These are phyloP conservation scores for Notothenia coriiceps DNA, from an alignment of 2,113 vertebrate species.

Conservation along the genomic window DNA sequence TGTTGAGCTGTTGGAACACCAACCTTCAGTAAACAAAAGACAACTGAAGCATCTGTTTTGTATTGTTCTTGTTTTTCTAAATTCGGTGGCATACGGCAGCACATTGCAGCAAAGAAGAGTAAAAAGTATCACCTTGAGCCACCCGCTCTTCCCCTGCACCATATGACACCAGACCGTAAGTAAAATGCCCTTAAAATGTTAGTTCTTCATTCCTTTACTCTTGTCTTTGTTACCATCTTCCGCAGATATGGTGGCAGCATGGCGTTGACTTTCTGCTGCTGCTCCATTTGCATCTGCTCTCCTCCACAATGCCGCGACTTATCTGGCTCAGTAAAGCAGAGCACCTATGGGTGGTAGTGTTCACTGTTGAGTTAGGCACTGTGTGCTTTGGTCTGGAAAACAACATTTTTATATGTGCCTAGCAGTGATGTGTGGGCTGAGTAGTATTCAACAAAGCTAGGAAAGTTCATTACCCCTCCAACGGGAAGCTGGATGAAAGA, in stretches of 20 bases:
- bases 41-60: background rate
- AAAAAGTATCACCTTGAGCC: background rate
- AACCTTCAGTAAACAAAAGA: background rate
- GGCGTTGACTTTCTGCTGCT: slow-evolving; percentile 40
- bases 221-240: slow-evolving; percentile 51
- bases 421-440: no score
- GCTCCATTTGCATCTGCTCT: slow-evolving; percentile 6
- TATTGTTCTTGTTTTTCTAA: background rate
- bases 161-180: slow-evolving; percentile 50
- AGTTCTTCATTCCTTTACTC: slow-evolving; percentile 3
- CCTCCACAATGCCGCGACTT: background rate
- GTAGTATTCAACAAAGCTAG: background rate
- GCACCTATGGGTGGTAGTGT: slow-evolving; percentile 62
- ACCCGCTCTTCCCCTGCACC: slow-evolving; percentile 17
- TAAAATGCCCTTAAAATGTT: slow-evolving; percentile 2
- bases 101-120: slow-evolving; percentile 2
- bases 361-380: background rate
- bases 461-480: no score
- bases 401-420: background rate
- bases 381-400: background rate
- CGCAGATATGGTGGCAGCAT: slow-evolving; percentile 39
- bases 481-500: background rate
- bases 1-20: no score
- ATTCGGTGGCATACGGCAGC: background rate
- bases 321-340: slow-evolving; percentile 61